Percentiles rank a stretch among this genome's conserved stretches.
phyloP scores from a whole-genome alignment of 2,113 vertebrate genomes.

The Isurus oxyrinchus region DNA sequence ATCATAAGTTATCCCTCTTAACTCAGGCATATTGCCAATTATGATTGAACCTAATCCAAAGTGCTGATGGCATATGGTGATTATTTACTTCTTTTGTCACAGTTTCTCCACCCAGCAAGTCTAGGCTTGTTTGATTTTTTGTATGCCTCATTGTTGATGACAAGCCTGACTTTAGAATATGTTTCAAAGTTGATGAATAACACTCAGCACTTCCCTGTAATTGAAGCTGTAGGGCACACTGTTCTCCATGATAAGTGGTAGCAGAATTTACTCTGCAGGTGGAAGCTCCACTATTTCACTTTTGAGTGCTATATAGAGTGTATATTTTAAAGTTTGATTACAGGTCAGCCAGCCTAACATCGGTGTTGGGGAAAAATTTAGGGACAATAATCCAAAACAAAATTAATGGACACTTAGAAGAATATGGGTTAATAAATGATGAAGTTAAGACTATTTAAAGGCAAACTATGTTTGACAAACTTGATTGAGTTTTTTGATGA shows the following conservation, averaged over 20 bases:
- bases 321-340: not conserved
- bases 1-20: not conserved
- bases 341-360: not conserved
- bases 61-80: too few relatives aligned
- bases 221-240: not conserved
- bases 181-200: constrained; percentile 10
- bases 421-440: not conserved
- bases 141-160: not conserved
- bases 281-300: not conserved
- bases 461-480: not conserved
- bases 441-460: not conserved
- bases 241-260: not conserved
- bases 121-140: not conserved
- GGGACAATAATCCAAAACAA: not conserved
- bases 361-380: not conserved
- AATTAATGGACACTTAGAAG: not conserved
- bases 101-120: not conserved
- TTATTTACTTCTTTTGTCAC: not conserved
- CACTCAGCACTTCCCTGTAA: not conserved
- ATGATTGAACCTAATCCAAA: not conserved
- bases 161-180: not conserved
- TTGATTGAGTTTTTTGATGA: not conserved
- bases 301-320: not conserved
- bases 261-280: not conserved
- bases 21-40: not conserved